phyloP scores from a whole-genome alignment of 2,888 invertebrate genomes.

The Tipula lateralis region DNA sequence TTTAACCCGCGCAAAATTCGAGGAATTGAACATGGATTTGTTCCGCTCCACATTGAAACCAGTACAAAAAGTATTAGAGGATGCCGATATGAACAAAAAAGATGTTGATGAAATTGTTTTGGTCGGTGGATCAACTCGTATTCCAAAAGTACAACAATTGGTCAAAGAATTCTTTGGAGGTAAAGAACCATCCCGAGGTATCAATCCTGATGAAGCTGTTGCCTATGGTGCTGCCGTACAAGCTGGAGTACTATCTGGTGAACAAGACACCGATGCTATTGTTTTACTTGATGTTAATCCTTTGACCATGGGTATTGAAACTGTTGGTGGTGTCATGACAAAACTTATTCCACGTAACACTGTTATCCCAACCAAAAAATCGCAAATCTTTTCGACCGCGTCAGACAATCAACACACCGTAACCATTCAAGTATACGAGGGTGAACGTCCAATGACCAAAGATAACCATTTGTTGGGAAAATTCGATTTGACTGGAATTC shows the following conservation, averaged over 20 bases:
- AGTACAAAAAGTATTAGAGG: constrained; percentile 92
- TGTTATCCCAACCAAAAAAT: constrained; percentile 98
- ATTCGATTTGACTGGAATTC: constrained; percentile 96
- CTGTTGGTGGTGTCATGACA: constrained; percentile 99
- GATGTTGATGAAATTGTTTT: constrained; percentile 98
- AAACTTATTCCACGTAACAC: constrained; percentile 97
- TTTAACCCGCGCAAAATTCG: constrained; percentile 96
- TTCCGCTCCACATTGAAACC: constrained; percentile 91
- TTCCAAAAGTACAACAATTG: constrained; percentile 93
- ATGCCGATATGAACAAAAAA: constrained; percentile 98
- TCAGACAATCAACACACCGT: constrained; percentile 99
- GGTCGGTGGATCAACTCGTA: constrained; percentile 98
- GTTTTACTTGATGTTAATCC: constrained; percentile 97
- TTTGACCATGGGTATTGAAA: constrained; percentile 98
- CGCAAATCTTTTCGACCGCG: constrained; percentile 98
- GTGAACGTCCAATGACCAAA: constrained; percentile 99
- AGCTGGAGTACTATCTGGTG: constrained; percentile 93
- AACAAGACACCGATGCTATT: constrained; percentile 94
- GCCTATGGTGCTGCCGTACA: constrained; percentile 98
- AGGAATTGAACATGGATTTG: constrained; percentile 92
- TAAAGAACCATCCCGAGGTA: constrained; percentile 96
- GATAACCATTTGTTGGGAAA: constrained; percentile 98
- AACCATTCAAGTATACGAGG: constrained; percentile 97
- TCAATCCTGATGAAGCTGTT: constrained; percentile 98
- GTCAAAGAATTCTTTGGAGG: constrained; percentile 95